Percentiles rank a stretch among this genome's conserved stretches.
phyloP scores from a whole-genome alignment of 1,140 invertebrate genomes.

The Riptortus pedestris region DNA sequence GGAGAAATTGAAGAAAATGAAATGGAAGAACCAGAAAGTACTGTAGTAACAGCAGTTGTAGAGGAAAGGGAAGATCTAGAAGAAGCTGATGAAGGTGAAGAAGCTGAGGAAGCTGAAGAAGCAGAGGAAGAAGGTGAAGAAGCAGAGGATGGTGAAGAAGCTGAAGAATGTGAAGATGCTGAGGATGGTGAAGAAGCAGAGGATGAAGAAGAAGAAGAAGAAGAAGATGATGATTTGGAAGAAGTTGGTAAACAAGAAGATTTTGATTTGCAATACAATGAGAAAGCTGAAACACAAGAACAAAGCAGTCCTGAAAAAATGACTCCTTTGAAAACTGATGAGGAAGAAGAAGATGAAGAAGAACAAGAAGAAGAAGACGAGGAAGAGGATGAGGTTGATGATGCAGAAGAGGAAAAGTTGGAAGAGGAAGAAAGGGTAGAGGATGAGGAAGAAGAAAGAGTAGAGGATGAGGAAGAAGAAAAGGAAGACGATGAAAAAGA shows the following conservation, averaged over 20 bases:
- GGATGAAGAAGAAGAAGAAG: conserved; percentile 12
- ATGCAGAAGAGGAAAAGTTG: conserved; percentile 19
- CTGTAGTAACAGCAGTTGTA: neutral
- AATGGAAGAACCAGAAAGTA: conserved; percentile 32
- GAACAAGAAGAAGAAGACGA: conserved; percentile 33
- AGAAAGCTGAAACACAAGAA: neutral
- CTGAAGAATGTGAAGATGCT: conserved; percentile 30
- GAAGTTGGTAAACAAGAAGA: conserved; percentile 13
- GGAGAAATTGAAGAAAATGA: conserved; percentile 37
- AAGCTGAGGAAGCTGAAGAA: conserved; percentile 21
- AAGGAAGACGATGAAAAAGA: conserved; percentile 27
- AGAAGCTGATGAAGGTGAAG: conserved; percentile 26
- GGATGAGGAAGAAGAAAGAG: conserved; percentile 25
- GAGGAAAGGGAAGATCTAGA: conserved; percentile 32
- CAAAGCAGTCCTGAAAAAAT: conserved; percentile 14
- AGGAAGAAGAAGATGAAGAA: conserved; percentile 35
- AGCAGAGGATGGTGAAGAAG: conserved; percentile 33
- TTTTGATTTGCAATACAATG: conserved; percentile 28
- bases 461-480: neutral
- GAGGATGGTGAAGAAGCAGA: conserved; percentile 27
- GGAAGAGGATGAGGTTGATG: conserved; percentile 31
- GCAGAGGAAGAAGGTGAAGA: conserved; percentile 35
- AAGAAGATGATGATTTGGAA: conserved; percentile 11
- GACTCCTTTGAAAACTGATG: conserved; percentile 10
- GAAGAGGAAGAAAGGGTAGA: conserved; percentile 15